Percentiles rank a stretch among this genome's conserved stretches.
These are phyloP conservation scores for Entosphenus tridentatus DNA, from an alignment of 2,113 vertebrate genomes.

Conservation along the genomic window DNA sequence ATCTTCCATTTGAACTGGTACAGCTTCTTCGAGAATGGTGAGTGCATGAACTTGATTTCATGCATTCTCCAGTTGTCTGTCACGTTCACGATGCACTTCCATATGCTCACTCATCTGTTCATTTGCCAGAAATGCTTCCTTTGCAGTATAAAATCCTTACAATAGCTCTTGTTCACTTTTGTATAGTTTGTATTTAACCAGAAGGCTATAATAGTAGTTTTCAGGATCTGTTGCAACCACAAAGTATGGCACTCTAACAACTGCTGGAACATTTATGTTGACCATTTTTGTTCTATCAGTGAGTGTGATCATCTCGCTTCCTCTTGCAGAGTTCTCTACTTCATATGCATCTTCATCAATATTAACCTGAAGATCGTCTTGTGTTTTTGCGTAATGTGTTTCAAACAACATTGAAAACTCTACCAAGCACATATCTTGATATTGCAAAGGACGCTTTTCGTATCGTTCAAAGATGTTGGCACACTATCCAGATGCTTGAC, in stretches of 20 bases:
- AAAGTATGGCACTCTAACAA: slow-evolving; percentile 3
- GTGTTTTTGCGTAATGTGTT: not conserved
- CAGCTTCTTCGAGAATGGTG: not conserved
- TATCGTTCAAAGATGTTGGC: not conserved
- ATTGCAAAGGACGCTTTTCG: not conserved
- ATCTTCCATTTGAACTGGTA: not conserved
- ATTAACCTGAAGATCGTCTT: not conserved
- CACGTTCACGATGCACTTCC: too few species aligned
- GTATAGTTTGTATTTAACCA: not conserved
- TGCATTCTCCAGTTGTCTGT: too few species aligned
- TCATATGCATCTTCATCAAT: not conserved
- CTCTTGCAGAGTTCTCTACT: not conserved
- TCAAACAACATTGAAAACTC: not conserved
- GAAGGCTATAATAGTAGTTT: not conserved
- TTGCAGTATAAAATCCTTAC: not conserved
- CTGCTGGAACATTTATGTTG: not conserved
- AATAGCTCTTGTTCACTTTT: not conserved
- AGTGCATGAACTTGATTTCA: not conserved
- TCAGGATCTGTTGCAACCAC: not conserved
- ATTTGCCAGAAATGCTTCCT: not conserved
- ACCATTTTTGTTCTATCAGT: not conserved
- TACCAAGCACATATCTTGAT: not conserved
- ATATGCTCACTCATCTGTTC: not conserved
- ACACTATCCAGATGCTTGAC: not conserved
- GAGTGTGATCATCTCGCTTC: not conserved